These are phyloP conservation scores for Oreochromis spilurus DNA, from an alignment of 2,113 vertebrate species.

Conservation along the genomic window DNA sequence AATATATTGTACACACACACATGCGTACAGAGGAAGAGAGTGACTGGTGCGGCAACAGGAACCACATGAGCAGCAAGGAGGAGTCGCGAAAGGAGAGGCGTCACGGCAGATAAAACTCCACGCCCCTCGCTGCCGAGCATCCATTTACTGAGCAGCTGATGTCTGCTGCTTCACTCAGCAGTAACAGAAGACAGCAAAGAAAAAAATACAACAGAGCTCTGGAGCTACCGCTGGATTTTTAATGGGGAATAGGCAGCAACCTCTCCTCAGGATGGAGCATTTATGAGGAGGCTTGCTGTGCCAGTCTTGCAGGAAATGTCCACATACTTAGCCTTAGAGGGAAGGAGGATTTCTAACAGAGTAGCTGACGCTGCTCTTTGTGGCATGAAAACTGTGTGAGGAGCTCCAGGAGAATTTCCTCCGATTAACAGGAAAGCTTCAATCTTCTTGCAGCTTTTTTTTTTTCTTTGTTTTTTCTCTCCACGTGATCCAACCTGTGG, in stretches of 20 bases:
- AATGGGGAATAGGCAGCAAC: constrained; percentile 1
- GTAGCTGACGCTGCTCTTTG: background rate
- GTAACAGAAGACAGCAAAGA: background rate
- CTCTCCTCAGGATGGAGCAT: background rate
- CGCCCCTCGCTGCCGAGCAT: constrained; percentile 55
- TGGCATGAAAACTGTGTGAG: background rate
- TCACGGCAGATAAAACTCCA: constrained; percentile 37
- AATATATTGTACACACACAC: background rate
- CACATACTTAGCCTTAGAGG: background rate
- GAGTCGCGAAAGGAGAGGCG: constrained; percentile 25
- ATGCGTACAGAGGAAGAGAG: background rate
- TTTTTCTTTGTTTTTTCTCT: background rate
- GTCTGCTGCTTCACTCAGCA: constrained; percentile 32
- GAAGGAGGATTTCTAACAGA: background rate
- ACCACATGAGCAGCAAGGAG: constrained; percentile 44
- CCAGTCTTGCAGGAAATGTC: background rate
- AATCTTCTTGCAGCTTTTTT: background rate
- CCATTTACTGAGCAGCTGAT: constrained; percentile 54
- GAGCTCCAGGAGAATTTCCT: background rate
- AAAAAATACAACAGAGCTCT: background rate
- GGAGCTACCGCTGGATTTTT: background rate
- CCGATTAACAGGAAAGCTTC: background rate
- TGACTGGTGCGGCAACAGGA: constrained; percentile 41
- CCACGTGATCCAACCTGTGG: background rate
- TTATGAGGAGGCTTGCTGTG: background rate